Evolutionary conservation across 1,140 invertebrate species (phyloP), one percentile per base, ranked within the genome.

Genomic region (Cyphomyrmex costatus): DNA sequence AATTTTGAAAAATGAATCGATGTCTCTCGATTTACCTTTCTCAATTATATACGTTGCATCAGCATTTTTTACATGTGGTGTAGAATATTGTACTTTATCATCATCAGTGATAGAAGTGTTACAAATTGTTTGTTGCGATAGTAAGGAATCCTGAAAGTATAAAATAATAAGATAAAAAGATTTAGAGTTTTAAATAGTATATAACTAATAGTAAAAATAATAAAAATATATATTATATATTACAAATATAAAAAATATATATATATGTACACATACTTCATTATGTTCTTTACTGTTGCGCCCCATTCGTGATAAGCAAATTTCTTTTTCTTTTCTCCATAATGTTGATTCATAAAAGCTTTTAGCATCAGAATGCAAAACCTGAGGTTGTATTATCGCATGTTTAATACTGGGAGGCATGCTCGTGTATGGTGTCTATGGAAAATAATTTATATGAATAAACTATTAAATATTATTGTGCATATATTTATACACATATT

Each of bases 311-410:
- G 93, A 93, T n/a, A 93, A 68, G 49, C 90, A 93, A 58, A 93
- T 93, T 63, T 86, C 70, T 65, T 93, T 92, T 60, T 94, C 93
- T 58, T 92, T 93, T 61, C 79, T 89, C 93, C 93, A 94, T 14
- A 93, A 79, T 19, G 92, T 93, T 3, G 92, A 73, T 77, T 93
- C 93, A 51, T 93, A 93, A n/a, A 93, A 92, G 27, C 70, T 91
- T 78, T 86, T 60, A 12, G 91, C 71, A 24, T 91, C 80, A 3
- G 87, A 19, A 79, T 93, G 92, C 30, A 93, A 85, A 53, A 91
- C 36, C 51, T 91, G 90, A 12, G 86, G 91, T 27, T 92, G 91
- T 0, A 89, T 56, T 61, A 94, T 85, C 2, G 92, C 88, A 0
- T 79, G 63, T 73, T 89, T 92, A 33, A 93, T 83, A 4, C 83